A percentile compares a stretch with the other conserved stretches of the same genome.
These are phyloP conservation scores for Tipula unca DNA, from an alignment of 2,888 invertebrate genomes.

Conservation along the genomic window DNA sequence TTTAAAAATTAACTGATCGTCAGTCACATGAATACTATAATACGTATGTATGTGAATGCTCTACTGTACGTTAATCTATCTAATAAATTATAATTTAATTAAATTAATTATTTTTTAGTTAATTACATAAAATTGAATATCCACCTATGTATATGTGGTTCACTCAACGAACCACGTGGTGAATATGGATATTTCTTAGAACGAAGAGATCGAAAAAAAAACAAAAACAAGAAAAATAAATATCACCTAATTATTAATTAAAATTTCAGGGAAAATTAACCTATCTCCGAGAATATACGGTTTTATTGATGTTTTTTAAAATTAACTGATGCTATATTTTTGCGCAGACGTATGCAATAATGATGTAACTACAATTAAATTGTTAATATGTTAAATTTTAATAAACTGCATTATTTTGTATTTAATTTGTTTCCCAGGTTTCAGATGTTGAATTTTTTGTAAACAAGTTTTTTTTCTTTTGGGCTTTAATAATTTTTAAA, in stretches of 20 bases:
- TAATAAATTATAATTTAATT: neutral
- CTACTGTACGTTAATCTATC: neutral
- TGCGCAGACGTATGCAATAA: too few species aligned
- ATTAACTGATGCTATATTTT: too few species aligned
- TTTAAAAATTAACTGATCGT: neutral
- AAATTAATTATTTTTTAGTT: neutral
- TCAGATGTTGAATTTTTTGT: too few species aligned
- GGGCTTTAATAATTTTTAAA: too few species aligned
- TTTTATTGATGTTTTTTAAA: too few species aligned
- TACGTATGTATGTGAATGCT: neutral
- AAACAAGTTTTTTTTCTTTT: too few species aligned
- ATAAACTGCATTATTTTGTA: too few species aligned
- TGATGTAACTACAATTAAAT: too few species aligned
- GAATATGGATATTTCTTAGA: neutral
- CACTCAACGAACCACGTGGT: neutral
- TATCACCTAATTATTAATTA: neutral
- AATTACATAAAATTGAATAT: neutral
- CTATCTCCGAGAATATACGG: constrained; percentile 44
- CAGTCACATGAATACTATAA: neutral
- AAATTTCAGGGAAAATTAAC: constrained; percentile 23
- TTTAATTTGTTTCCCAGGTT: too few species aligned
- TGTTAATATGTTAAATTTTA: too few species aligned
- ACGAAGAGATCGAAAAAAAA: neutral
- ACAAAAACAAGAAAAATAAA: neutral
- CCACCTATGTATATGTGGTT: neutral